These are phyloP conservation scores for Hemicentrotus pulcherrimus DNA, from an alignment of 35 echinoderm and acorn worm genomes.

Conservation along the genomic window DNA sequence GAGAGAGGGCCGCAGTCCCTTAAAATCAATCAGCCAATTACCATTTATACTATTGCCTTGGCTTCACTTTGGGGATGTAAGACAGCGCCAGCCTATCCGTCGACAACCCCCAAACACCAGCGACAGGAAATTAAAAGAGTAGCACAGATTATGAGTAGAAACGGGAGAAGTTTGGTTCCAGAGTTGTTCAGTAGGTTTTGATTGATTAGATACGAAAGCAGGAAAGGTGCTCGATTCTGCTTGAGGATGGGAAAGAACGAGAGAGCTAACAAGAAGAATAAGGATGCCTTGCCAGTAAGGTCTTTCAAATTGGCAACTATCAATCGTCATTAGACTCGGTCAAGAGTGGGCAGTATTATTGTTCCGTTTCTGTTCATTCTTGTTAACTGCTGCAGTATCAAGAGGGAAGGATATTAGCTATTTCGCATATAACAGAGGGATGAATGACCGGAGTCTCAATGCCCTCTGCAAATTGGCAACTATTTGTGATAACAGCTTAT, in stretches of 20 bases:
- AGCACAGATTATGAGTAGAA: neutral
- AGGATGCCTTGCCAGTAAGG: neutral
- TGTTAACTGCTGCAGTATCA: neutral
- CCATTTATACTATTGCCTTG: neutral
- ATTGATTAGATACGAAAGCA: neutral
- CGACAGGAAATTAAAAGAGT: constrained; percentile 5
- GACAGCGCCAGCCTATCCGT: neutral
- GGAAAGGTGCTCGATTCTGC: neutral
- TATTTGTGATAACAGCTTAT: neutral
- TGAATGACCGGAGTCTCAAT: neutral
- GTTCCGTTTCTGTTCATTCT: neutral
- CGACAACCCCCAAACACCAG: neutral
- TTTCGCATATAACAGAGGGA: neutral
- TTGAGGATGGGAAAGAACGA: neutral
- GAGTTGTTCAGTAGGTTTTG: neutral
- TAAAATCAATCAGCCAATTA: neutral
- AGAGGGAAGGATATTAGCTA: neutral
- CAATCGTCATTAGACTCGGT: neutral
- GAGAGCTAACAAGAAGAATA: neutral
- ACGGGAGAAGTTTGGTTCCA: neutral
- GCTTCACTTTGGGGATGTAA: neutral
- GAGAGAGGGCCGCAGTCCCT: neutral
- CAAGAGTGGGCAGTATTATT: neutral
- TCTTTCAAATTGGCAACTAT: neutral
- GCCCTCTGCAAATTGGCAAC: neutral